Evolutionary conservation across 2,888 invertebrate species (phyloP).

Genomic region (Diarsia brunnea): DNA sequence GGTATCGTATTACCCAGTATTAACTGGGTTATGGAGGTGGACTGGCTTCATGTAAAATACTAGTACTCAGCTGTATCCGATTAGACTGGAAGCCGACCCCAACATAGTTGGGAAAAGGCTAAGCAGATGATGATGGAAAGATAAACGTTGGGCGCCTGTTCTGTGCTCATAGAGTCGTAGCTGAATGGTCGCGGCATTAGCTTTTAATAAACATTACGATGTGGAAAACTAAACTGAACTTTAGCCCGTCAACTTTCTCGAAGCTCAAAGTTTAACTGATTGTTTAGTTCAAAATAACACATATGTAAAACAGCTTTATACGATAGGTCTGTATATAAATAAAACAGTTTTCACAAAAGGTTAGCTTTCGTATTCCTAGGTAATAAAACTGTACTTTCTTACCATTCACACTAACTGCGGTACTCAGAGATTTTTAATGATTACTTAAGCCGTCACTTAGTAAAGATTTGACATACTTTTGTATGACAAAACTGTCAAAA

Average conservation of each 20-base stretch:
- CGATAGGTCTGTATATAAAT: neutral
- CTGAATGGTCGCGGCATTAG: neutral
- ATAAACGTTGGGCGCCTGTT: neutral
- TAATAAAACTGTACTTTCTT: constrained; percentile 20
- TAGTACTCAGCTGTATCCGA: no score
- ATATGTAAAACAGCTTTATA: neutral
- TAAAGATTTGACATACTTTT: no score
- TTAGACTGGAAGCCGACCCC: no score
- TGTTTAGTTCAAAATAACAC: neutral
- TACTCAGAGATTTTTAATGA: no score
- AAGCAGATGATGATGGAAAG: no score
- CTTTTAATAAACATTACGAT: neutral
- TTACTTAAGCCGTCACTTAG: no score
- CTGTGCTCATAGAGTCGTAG: neutral
- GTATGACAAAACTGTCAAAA: no score
- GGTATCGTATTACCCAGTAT: no score
- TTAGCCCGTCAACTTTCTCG: neutral
- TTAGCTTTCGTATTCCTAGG: constrained; percentile 15
- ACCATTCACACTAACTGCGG: neutral
- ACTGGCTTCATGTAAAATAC: no score
- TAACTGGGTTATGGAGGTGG: no score
- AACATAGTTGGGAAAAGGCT: no score
- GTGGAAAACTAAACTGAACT: neutral
- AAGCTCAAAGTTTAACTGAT: neutral
- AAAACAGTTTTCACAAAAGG: constrained; percentile 13